A percentile compares a stretch with the other conserved stretches of the same genome.
phyloP scores from a whole-genome alignment of 2,113 vertebrate genomes.

The Saiga tatarica region DNA sequence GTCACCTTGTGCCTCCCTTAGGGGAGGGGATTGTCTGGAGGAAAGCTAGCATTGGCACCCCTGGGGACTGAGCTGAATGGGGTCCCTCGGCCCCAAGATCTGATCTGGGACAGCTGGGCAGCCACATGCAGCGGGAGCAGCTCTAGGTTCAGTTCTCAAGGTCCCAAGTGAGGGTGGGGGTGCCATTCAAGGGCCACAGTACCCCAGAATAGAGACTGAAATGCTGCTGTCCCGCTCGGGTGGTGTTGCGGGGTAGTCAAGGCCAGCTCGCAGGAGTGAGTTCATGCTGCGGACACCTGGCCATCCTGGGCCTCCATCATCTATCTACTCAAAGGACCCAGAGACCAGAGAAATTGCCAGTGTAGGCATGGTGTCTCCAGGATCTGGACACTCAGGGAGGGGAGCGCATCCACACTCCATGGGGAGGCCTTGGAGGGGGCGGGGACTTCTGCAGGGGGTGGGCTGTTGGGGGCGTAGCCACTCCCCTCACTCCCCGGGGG shows the following conservation, averaged over 20 bases:
- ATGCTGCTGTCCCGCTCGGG: not conserved
- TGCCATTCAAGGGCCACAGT: rapidly evolving
- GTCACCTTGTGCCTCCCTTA: rapidly evolving
- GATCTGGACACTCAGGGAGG: not conserved
- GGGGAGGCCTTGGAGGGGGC: not conserved
- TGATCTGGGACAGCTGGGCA: rapidly evolving
- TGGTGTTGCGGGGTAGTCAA: rapidly evolving
- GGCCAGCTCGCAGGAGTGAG: rapidly evolving
- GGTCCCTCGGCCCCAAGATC: not conserved
- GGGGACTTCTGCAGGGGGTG: not conserved
- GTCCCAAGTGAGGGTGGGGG: not conserved
- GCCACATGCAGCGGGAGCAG: rapidly evolving
- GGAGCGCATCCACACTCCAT: rapidly evolving
- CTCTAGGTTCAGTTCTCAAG: not conserved
- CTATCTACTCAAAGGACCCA: rapidly evolving
- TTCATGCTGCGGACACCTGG: rapidly evolving
- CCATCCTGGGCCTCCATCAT: rapidly evolving
- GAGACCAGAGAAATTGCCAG: rapidly evolving
- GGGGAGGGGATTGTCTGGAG: not conserved
- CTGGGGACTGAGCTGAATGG: not conserved
- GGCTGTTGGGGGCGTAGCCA: not conserved
- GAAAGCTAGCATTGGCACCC: rapidly evolving
- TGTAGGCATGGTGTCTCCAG: rapidly evolving
- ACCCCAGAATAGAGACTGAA: rapidly evolving
- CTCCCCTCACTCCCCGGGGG: not conserved